phyloP scores from a whole-genome alignment of 2,888 invertebrate genomes.

The Brachypalpus laphriformis region DNA sequence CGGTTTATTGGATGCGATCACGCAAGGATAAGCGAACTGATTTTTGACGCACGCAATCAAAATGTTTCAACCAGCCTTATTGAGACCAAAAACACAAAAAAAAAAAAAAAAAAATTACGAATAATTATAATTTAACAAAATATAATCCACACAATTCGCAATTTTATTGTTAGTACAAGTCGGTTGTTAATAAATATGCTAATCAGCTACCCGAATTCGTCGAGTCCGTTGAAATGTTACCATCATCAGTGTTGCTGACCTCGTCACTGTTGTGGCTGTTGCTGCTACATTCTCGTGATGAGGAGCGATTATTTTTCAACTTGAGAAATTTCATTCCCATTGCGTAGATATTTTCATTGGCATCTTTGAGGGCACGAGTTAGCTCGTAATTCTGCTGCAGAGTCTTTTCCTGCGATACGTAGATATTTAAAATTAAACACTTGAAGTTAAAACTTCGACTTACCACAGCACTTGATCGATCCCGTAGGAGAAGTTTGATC shows the following conservation, averaged over 20 bases:
- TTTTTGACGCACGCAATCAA: constrained; percentile 18
- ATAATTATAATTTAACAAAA: constrained; percentile 49
- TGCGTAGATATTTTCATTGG: constrained; percentile 76
- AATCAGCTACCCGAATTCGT: constrained; percentile 22
- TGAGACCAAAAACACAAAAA: neutral
- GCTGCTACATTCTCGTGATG: constrained; percentile 41
- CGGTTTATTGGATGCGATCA: constrained; percentile 26
- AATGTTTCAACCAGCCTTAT: neutral
- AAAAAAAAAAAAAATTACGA: constrained; percentile 8
- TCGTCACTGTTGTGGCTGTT: constrained; percentile 1
- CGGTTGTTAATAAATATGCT: constrained; percentile 23
- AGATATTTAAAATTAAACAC: neutral
- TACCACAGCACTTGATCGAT: constrained; percentile 75
- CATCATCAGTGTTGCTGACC: neutral
- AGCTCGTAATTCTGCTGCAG: constrained; percentile 73
- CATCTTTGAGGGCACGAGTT: constrained; percentile 75
- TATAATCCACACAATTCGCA: constrained; percentile 38
- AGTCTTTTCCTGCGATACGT: constrained; percentile 73
- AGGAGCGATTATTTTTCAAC: constrained; percentile 66
- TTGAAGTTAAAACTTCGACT: neutral
- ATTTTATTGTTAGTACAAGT: constrained; percentile 39
- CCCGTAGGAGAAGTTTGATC: constrained; percentile 72
- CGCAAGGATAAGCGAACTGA: constrained; percentile 39
- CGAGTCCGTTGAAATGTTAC: constrained; percentile 3
- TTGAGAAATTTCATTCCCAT: constrained; percentile 78